phyloP scores from a whole-genome alignment of 30 jellyfish, hydroid and myxozoan species.

The Nemopilema nomurai region DNA sequence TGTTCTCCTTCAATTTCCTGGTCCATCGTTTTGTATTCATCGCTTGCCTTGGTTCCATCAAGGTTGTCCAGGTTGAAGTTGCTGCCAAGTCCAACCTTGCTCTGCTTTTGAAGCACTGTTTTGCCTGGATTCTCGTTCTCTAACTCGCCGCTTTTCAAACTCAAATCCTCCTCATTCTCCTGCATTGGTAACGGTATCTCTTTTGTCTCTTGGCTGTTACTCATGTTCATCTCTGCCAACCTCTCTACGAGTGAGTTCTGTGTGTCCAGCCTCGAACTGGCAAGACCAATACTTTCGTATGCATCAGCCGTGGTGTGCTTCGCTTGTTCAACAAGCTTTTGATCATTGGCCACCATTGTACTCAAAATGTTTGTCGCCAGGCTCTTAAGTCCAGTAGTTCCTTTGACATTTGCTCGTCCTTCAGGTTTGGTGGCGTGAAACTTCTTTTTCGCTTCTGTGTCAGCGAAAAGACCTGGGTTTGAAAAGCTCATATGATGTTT shows the following conservation, averaged over 20 bases:
- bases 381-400: neutral
- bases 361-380: constrained; percentile 33
- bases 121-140: constrained; percentile 59
- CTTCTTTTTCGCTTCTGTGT: neutral
- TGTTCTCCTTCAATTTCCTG: constrained; percentile 52
- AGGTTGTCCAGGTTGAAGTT: constrained; percentile 44
- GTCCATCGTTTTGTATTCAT: constrained; percentile 24
- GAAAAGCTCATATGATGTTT: constrained; percentile 4
- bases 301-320: neutral
- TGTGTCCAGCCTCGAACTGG: constrained; percentile 36
- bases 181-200: constrained; percentile 11
- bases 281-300: neutral
- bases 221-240: constrained; percentile 38
- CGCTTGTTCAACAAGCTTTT: constrained; percentile 24
- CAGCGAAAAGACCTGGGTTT: neutral
- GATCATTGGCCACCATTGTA: constrained; percentile 49
- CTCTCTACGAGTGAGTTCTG: constrained; percentile 34
- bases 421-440: neutral
- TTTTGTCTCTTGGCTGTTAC: neutral
- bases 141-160: neutral
- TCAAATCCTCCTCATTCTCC: constrained; percentile 33
- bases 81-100: constrained; percentile 17
- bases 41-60: constrained; percentile 39
- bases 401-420: neutral
- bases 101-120: constrained; percentile 44